Conservation (phyloP, 2,888 invertebrate genomes). For the Pteria penguin region DNA sequence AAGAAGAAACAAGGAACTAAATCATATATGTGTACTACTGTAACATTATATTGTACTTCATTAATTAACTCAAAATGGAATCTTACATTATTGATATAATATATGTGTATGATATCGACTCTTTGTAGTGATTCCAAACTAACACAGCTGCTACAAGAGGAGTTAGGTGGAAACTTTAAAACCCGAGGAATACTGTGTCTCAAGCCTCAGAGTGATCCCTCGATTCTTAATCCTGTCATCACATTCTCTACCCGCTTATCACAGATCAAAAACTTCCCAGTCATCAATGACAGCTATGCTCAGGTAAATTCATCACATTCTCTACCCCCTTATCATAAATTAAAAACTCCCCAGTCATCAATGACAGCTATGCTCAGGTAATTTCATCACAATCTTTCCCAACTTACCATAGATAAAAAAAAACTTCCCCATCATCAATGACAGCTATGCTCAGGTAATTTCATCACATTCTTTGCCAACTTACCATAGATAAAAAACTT, state of each 20-base stretch:
- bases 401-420: too few relatives aligned
- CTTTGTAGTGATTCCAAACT: constrained; percentile 74
- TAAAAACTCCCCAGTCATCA: constrained; percentile 77
- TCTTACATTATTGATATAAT: too few relatives aligned
- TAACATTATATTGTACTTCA: too few relatives aligned
- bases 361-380: constrained; percentile 77
- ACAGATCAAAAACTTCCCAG: constrained; percentile 76
- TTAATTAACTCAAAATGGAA: too few relatives aligned
- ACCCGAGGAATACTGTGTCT: constrained; percentile 74
- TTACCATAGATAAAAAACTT: constrained; percentile 75
- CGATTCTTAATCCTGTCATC: constrained; percentile 62
- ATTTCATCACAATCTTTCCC: too few relatives aligned
- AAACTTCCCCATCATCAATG: constrained; percentile 77
- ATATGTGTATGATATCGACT: too few relatives aligned
- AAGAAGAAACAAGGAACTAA: too few relatives aligned
- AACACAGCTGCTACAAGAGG: constrained; percentile 73
- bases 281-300: constrained; percentile 76
- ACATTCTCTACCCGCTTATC: constrained; percentile 67
- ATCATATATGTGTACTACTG: too few relatives aligned
- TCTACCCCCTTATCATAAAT: constrained; percentile 69
- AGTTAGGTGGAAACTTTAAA: constrained; percentile 78
- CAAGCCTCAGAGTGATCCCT: constrained; percentile 66
- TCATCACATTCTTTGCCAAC: constrained; percentile 68
- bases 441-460: constrained; percentile 76
- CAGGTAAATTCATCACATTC: constrained; percentile 73